Evolutionary conservation across 2,888 invertebrate genomes (phyloP), one percentile per base, ranked within the genome.

Genomic region (Napeogenes inachia): DNA sequence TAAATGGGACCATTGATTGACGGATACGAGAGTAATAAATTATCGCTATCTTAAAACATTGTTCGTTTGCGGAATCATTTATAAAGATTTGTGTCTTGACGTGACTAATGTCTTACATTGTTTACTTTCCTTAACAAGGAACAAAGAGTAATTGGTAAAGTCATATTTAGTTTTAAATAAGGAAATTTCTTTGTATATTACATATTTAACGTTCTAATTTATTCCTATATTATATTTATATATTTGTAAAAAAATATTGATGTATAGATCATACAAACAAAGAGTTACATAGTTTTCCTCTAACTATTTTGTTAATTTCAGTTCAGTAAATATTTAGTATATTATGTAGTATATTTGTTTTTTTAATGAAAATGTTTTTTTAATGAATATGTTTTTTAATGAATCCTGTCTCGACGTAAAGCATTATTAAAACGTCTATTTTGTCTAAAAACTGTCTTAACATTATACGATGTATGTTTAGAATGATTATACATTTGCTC

Each of bases 1-100:
- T 62, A 53, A 59, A 59, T 59, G 59, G 56, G 12, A 6, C 42
- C 62, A 67, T 64, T 66, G 62, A 64, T 66, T 64, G 58, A 57
- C 57, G 50, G 59, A 60, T 62, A 60, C 59, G 59, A 53, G 33
- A 13, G 21, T 13, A 54, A 58, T 62, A 58, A 62, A 62, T 62
- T 54, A 47, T 53, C 57, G 45, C 58, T 59, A 35, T 47, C 57
- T 62, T 62, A 54, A 33, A 54, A 54, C 33, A 59, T 45, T 54
- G 45, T 45, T 60, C 50, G 45, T 59, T 60, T 54, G 57, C 54
- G 57, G 32, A 60, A 60, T 60, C 57, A 60, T 60, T 57, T 57
- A 60, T 63, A 45, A 38, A 56, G 59, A 63, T 63, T 63, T 60
- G 59, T 60, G 54, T 35, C 46, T 35, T 53, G 57, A 57, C 63